Base-by-base conservation (phyloP, 2,888 invertebrate species). In the Synergus japonicus region DNA sequence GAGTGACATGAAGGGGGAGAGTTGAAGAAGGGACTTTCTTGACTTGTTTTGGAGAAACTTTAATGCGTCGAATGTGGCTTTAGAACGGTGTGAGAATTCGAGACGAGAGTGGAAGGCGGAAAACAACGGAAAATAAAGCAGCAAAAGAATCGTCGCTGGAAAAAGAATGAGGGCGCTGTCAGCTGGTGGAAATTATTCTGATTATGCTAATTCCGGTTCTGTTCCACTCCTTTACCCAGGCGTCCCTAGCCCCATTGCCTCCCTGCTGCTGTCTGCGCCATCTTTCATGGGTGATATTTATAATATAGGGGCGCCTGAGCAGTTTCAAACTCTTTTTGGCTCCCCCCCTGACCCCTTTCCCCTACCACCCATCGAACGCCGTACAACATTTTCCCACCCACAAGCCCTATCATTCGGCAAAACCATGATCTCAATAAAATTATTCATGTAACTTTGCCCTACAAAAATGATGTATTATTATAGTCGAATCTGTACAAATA, bases 101-200 rank as follows among this genome's bases (percentile, higher is more conserved):
- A 86, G 87, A 86, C 85, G 86, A 84, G 83, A 85, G 85, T 86
- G 88, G 87, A 88, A 88, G 87, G 88, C 86, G 89, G 89, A 89
- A 91, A 90, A 90, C 89, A 90, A 88, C 88, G 89, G 89, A 91
- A 92, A 92, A 92, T 91, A 93, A 91, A 91, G 89, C 90, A 91
- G 88, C 89, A 89, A 89, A 89, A 90, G 90, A 91, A 91, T 91
- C 90, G 91, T 91, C 90, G 91, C 89, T 87, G 90, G 91, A 93
- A 93, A 93, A 93, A 93, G 93, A 92, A 93, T 92, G 93, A 92
- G 93, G 93, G 93, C 93, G 93, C 93, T 93, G 94, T 93, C 93
- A 94, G 93, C 93, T 94, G 94, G 93, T 93, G 93, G 93, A 93
- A 93, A 94, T 94, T 93, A 94, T 94, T 93, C 93, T 93, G 93